phyloP scores from a whole-genome alignment of 1,140 invertebrate species.

The Aphidius gifuensis region DNA sequence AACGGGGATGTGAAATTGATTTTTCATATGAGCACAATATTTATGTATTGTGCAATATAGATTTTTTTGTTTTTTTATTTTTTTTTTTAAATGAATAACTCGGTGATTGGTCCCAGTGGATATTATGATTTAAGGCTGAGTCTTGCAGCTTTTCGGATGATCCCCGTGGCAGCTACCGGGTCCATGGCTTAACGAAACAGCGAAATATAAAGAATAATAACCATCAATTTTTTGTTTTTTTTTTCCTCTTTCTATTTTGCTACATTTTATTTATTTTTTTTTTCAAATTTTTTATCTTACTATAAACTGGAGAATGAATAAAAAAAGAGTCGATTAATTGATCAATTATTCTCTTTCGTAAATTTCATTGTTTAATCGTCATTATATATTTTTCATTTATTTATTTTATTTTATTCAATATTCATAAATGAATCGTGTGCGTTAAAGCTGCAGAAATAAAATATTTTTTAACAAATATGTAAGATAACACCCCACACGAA shows the following conservation, averaged over 20 bases:
- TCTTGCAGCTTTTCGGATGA: slow-evolving; percentile 52
- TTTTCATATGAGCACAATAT: no score
- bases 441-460: no score
- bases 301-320: neutral
- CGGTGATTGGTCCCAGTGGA: no score
- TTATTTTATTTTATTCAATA: neutral
- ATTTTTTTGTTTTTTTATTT: no score
- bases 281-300: neutral
- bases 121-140: slow-evolving; percentile 33
- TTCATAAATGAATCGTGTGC: no score
- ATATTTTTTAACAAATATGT: no score
- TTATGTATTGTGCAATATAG: no score
- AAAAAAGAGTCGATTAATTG: slow-evolving; percentile 8
- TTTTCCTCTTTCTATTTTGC: neutral
- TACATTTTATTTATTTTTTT: neutral
- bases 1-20: no score
- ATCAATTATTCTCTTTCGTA: slow-evolving; percentile 24
- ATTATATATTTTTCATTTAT: neutral
- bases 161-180: slow-evolving; percentile 53
- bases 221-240: neutral
- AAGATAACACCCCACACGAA: no score
- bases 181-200: slow-evolving; percentile 43
- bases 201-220: slow-evolving; percentile 47
- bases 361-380: neutral
- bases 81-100: no score